Evolutionary conservation across 2,888 invertebrate genomes (phyloP).

Genomic region (Sphaerophoria rueppellii): DNA sequence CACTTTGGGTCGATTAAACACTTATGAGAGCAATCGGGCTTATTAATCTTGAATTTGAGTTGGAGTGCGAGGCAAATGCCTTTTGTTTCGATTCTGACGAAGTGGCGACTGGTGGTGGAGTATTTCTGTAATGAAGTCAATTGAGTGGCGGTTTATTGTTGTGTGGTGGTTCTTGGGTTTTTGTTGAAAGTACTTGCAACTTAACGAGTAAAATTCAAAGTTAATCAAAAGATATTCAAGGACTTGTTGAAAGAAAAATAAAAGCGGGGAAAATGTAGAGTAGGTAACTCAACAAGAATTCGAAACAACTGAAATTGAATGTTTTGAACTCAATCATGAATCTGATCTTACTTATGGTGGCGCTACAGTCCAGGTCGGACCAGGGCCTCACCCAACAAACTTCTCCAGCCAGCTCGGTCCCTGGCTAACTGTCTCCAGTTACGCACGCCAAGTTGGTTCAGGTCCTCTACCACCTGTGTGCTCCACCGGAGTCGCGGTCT

Average conservation of each 20-base stretch:
- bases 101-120: slow-evolving; percentile 28
- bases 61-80: slow-evolving; percentile 46
- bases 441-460: too few relatives aligned
- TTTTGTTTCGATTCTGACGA: neutral
- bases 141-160: slow-evolving; percentile 59
- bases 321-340: too few relatives aligned
- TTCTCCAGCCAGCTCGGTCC: too few relatives aligned
- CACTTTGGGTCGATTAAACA: slow-evolving; percentile 72
- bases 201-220: slow-evolving; percentile 58
- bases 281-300: too few relatives aligned
- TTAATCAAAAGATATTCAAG: slow-evolving; percentile 9
- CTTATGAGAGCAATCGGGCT: slow-evolving; percentile 54
- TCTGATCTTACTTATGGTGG: too few relatives aligned
- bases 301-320: too few relatives aligned
- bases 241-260: neutral
- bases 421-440: too few relatives aligned
- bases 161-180: slow-evolving; percentile 30
- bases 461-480: too few relatives aligned
- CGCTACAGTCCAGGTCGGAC: too few relatives aligned
- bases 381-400: too few relatives aligned
- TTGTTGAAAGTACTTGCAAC: slow-evolving; percentile 14
- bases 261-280: neutral
- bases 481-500: too few relatives aligned
- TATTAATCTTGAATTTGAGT: slow-evolving; percentile 23
- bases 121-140: slow-evolving; percentile 64